phyloP scores from a whole-genome alignment of 1,140 invertebrate genomes.

The Holcopasites calliopsidis region DNA sequence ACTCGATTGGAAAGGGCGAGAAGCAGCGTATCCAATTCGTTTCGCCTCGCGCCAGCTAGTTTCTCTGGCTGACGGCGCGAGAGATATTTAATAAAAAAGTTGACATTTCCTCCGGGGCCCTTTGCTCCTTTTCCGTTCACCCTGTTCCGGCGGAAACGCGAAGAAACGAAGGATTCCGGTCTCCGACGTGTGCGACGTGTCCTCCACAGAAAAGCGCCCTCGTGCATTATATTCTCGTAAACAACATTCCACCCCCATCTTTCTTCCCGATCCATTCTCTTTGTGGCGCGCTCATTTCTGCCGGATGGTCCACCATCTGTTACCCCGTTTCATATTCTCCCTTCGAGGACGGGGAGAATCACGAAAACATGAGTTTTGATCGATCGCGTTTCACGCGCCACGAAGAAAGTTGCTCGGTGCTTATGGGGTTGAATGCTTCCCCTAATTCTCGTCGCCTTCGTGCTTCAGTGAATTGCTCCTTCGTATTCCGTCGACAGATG shows the following conservation, averaged over 20 bases:
- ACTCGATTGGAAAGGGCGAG: constrained; percentile 21
- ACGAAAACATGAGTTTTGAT: constrained; percentile 29
- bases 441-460: not conserved
- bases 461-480: not conserved
- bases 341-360: not conserved
- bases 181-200: not conserved
- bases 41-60: constrained; percentile 29
- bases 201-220: not conserved
- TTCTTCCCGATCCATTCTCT: constrained; percentile 5
- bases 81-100: constrained; percentile 64
- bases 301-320: constrained; percentile 20
- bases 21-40: constrained; percentile 37
- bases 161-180: not conserved
- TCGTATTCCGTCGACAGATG: not conserved
- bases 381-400: constrained; percentile 9
- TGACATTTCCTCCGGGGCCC: constrained; percentile 55
- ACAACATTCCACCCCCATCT: constrained; percentile 14
- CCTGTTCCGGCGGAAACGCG: not conserved
- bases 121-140: not conserved
- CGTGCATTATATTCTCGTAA: constrained; percentile 15
- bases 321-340: constrained; percentile 17
- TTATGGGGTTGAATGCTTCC: not conserved
- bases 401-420: not conserved
- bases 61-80: constrained; percentile 25
- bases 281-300: not conserved